Evolutionary conservation across 2,113 vertebrate species (phyloP).

Genomic region (Sylvietta virens): DNA sequence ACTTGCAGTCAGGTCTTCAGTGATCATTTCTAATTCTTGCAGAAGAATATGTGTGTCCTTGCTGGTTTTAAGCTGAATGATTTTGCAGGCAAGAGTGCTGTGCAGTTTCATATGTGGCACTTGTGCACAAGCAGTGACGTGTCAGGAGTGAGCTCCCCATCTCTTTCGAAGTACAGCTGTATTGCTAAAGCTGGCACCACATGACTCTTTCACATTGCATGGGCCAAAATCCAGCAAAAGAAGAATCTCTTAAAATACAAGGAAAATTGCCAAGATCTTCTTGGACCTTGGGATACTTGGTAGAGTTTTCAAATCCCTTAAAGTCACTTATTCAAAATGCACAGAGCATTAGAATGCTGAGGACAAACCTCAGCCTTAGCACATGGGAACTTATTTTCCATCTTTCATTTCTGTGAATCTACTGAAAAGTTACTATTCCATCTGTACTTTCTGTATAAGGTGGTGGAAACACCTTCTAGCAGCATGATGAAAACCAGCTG

Average conservation of each 20-base stretch:
- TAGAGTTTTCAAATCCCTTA: background rate
- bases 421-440: slow-evolving; percentile 44
- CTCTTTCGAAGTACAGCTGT: background rate
- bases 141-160: background rate
- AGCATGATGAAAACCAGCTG: slow-evolving; percentile 39
- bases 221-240: background rate
- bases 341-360: background rate
- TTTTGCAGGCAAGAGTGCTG: background rate
- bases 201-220: background rate
- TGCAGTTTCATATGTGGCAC: background rate
- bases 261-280: background rate
- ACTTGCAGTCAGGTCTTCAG: background rate
- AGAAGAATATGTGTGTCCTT: background rate
- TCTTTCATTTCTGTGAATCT: background rate
- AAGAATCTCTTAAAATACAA: background rate
- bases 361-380: background rate
- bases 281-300: background rate
- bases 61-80: background rate
- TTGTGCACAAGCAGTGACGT: background rate
- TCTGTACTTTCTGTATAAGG: background rate
- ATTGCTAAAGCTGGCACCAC: background rate
- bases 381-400: background rate
- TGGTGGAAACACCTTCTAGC: slow-evolving; percentile 32
- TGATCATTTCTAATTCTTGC: background rate
- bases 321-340: background rate